Evolutionary conservation across 1,140 invertebrate species (phyloP).

Genomic region (Microplitis mediator): DNA sequence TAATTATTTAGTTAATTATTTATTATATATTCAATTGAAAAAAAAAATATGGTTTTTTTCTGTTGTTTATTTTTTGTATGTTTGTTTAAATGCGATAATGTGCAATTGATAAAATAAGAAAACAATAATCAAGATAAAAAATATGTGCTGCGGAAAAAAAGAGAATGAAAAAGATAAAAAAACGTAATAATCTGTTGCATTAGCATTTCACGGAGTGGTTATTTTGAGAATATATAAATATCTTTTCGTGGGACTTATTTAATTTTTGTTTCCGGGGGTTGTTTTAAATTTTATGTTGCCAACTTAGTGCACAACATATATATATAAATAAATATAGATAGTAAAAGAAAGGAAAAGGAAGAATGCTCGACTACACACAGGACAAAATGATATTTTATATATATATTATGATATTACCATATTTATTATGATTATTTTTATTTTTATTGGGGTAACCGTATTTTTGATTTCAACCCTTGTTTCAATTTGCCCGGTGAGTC

Average conservation of each 20-base stretch:
- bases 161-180: neutral
- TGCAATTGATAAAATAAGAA: neutral
- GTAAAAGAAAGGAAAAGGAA: constrained; percentile 28
- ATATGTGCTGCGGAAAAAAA: neutral
- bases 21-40: too few relatives aligned
- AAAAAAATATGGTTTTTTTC: too few relatives aligned
- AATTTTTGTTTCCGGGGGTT: constrained; percentile 4
- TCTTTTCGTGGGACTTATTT: neutral
- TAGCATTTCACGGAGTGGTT: constrained; percentile 14
- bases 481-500: neutral
- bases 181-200: constrained; percentile 15
- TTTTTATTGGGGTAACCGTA: neutral
- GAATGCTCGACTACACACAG: constrained; percentile 28
- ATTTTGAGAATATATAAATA: neutral
- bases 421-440: neutral
- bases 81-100: too few relatives aligned
- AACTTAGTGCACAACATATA: neutral
- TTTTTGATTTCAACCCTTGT: constrained; percentile 9
- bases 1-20: too few relatives aligned
- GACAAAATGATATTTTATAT: neutral
- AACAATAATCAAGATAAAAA: neutral
- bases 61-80: too few relatives aligned
- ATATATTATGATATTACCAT: constrained; percentile 19
- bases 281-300: neutral
- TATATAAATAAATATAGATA: neutral